A percentile compares a stretch with the other conserved stretches of the same genome.
These are phyloP conservation scores for Oedothorax gibbosus DNA, from an alignment of 1,140 invertebrate genomes.

Conservation along the genomic window DNA sequence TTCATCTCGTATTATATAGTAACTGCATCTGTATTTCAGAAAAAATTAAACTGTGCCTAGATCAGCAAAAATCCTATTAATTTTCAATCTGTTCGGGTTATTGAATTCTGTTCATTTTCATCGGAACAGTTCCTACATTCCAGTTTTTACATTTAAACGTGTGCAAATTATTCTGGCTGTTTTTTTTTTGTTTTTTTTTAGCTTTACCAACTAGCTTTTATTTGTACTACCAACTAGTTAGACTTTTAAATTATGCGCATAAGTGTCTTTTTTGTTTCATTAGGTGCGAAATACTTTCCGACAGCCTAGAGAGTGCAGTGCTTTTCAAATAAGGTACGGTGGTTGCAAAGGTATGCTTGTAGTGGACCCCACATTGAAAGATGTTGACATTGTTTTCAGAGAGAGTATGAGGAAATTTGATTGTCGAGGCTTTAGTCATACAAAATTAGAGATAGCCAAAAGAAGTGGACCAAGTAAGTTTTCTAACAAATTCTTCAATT, in stretches of 20 bases:
- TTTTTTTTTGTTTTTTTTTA: no score
- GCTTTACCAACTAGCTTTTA: no score
- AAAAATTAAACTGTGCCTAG: no score
- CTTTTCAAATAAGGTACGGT: constrained; percentile 63
- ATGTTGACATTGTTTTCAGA: constrained; percentile 57
- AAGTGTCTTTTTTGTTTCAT: neutral
- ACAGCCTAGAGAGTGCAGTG: constrained; percentile 40
- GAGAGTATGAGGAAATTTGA: constrained; percentile 63
- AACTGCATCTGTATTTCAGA: no score
- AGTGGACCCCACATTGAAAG: constrained; percentile 49
- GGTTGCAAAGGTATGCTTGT: constrained; percentile 64
- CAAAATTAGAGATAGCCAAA: constrained; percentile 39
- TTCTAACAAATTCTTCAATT: neutral
- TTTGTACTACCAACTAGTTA: neutral
- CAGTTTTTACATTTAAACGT: no score
- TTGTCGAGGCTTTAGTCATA: neutral
- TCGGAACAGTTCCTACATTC: no score
- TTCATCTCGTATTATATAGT: no score
- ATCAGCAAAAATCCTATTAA: no score
- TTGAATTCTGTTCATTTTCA: no score
- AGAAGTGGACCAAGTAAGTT: constrained; percentile 41
- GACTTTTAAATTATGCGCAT: neutral
- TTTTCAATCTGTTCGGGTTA: no score
- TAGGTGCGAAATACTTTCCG: constrained; percentile 34
- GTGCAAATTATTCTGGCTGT: no score